Evolutionary conservation across 2,797 vertebrate genomes (phyloP), one percentile per base, ranked within the genome.

Genomic region (Synaphobranchus kaupii): DNA sequence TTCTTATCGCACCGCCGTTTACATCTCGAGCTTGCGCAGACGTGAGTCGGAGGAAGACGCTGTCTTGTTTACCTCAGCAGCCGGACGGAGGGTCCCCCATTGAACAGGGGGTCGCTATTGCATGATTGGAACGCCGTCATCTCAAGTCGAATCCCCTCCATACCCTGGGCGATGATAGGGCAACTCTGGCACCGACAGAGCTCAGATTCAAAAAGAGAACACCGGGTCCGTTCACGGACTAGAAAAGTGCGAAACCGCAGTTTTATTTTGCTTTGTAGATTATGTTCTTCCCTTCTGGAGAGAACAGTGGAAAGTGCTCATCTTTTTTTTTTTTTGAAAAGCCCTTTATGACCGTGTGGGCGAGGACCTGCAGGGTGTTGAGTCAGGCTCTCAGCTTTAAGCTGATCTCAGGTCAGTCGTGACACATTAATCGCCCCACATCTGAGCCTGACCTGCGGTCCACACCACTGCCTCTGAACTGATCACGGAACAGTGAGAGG

Each of bases 401-500:
- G 78, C 78, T 50, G 78, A 50, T 81, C 78, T 50, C 0, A 22
- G 78, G 47, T 50, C 78, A 81, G 78, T n/a, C 22, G 25, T 81
- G 78, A 50, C 78, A 50, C 47, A 44, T 39, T 20, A 44, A 44
- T 71, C 68, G 17, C n/a, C 28, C n/a, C 0, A 31, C 28, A 44
- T 78, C 78, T 81, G 78, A 50, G 47, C 78, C 78, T 81, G 78
- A 50, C 47, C 39, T 39, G 39, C 73, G 7, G 68, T 15, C 13
- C 73, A 39, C 34, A 5, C 39, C 22, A 39, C 78, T 81, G 76
- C 76, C 15, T 48, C 20, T 80, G 1, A 22, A 10, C 76, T 47
- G 78, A 81, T 28, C 78, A n/a, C 47, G 47, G 78, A 81, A n/a
- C 78, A 81, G 78, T 50, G 44, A n/a, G 78, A 17, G 44, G 78